These are phyloP conservation scores for Lottia scabra DNA, from an alignment of 2,888 invertebrate genomes.

Conservation along the genomic window DNA sequence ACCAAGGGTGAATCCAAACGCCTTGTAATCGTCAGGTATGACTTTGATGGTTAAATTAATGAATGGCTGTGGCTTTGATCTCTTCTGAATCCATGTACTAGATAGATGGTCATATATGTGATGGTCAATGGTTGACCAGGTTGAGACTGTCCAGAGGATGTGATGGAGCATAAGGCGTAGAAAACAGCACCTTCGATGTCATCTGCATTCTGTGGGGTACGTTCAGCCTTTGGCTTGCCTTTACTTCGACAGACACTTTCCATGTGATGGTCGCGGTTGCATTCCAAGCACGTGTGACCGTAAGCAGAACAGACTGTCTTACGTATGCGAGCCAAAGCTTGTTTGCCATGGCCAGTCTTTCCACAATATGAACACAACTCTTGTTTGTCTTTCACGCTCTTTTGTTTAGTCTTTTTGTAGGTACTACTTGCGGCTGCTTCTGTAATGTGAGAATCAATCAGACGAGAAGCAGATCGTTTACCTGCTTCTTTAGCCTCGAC, in stretches of 20 bases:
- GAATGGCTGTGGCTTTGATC: conserved; percentile 37
- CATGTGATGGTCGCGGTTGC: conserved; percentile 31
- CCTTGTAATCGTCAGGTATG: conserved; percentile 25
- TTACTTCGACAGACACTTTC: conserved; percentile 35
- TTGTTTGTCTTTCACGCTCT: conserved; percentile 1
- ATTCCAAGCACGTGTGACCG: conserved; percentile 32
- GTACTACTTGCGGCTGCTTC: no score
- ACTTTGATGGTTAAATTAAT: conserved; percentile 20
- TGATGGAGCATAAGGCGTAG: conserved; percentile 4
- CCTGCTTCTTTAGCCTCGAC: no score
- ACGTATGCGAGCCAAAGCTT: conserved; percentile 19
- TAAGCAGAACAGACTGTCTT: conserved; percentile 35
- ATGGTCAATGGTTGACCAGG: conserved; percentile 30
- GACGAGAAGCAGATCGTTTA: no score
- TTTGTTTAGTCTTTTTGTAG: no score
- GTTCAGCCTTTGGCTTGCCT: conserved; percentile 6
- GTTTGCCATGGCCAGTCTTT: conserved; percentile 36
- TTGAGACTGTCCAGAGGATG: background rate
- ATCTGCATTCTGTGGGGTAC: background rate
- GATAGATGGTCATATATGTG: conserved; percentile 35
- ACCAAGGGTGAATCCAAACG: conserved; percentile 29
- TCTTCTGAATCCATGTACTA: conserved; percentile 26
- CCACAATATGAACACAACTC: conserved; percentile 40
- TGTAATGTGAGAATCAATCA: no score
- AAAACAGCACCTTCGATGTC: conserved; percentile 8